A percentile compares a stretch with the other conserved stretches of the same genome.
These are phyloP conservation scores for Tenthredo distinguenda DNA, from an alignment of 2,888 invertebrate species.

Conservation along the genomic window DNA sequence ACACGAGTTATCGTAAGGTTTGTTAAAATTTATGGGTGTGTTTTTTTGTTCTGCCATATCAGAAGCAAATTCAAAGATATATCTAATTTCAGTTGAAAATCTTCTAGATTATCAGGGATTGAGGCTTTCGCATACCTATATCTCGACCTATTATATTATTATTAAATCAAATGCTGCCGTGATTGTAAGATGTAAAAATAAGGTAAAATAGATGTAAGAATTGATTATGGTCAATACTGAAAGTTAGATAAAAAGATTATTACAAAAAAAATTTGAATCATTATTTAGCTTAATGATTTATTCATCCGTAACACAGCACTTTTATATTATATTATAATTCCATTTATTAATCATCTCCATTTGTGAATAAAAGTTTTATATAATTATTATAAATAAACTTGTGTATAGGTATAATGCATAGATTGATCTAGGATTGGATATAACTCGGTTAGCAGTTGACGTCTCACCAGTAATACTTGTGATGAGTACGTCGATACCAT, in stretches of 20 bases:
- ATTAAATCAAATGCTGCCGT: constrained; percentile 10
- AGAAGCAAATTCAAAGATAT: neutral
- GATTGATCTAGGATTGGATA: neutral
- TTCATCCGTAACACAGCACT: neutral
- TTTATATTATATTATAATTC: neutral
- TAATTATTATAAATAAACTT: neutral
- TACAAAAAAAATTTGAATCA: neutral
- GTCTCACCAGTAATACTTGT: neutral
- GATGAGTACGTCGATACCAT: neutral
- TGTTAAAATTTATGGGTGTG: neutral
- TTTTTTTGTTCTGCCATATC: neutral
- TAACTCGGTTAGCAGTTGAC: neutral
- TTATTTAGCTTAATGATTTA: neutral
- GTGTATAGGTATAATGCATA: constrained; percentile 3
- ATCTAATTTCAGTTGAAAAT: neutral
- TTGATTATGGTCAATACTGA: neutral
- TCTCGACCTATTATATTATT: neutral
- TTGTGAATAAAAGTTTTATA: neutral
- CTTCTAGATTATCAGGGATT: neutral
- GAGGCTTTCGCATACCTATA: neutral
- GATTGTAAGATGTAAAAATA: neutral
- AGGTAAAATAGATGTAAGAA: neutral
- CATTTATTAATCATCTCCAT: neutral
- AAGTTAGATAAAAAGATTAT: neutral
- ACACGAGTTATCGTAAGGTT: neutral